Evolutionary conservation across 2,797 vertebrate genomes (phyloP).

Genomic region (Melanogrammus aeglefinus): DNA sequence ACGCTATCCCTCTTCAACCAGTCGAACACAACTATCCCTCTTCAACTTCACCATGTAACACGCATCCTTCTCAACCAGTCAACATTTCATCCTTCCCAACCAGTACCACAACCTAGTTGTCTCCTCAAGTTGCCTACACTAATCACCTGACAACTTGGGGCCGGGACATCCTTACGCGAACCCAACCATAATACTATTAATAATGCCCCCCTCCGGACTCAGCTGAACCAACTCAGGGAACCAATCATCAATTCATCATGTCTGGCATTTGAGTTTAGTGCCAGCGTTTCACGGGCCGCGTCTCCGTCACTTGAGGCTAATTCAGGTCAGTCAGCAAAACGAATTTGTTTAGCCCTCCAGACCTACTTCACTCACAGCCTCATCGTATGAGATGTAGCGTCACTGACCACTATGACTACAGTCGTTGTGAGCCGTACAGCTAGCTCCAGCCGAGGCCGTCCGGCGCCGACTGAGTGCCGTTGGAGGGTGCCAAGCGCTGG

Average conservation of each 20-base stretch:
- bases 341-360: not conserved
- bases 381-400: too few relatives aligned
- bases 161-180: not conserved
- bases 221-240: not conserved
- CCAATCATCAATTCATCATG: not conserved
- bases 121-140: too few relatives aligned
- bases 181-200: not conserved
- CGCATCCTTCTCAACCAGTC: too few relatives aligned
- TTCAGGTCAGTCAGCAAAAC: not conserved
- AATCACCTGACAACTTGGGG: not conserved
- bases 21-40: too few relatives aligned
- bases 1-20: too few relatives aligned
- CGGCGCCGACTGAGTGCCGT: conserved; percentile 4
- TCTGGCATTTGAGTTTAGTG: not conserved
- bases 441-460: not conserved
- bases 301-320: not conserved
- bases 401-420: not conserved
- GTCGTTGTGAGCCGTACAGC: not conserved
- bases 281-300: not conserved
- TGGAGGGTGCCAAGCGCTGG: conserved; percentile 15
- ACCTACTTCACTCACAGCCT: not conserved
- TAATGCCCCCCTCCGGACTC: too few relatives aligned
- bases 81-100: too few relatives aligned
- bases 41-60: too few relatives aligned
- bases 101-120: too few relatives aligned